Evolutionary conservation across 2,888 invertebrate species (phyloP).

Genomic region (Xestobium rufovillosum): DNA sequence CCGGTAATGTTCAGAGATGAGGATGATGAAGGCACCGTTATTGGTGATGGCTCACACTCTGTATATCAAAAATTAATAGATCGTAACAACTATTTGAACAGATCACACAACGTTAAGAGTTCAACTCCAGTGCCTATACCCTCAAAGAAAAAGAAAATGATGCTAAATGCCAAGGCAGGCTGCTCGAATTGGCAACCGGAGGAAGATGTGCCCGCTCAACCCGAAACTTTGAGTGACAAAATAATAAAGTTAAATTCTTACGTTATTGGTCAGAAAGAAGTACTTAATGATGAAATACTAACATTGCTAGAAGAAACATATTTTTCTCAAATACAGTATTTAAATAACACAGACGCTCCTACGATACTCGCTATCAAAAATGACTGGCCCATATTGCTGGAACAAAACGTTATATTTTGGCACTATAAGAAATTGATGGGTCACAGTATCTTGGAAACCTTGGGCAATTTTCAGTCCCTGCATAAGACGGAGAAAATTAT

Average conservation of each 20-base stretch:
- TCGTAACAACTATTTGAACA: constrained; percentile 24
- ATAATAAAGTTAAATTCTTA: too few species aligned
- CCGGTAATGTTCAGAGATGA: constrained; percentile 23
- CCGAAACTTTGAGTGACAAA: too few species aligned
- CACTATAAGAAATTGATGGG: constrained; percentile 14
- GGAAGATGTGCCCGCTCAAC: too few species aligned
- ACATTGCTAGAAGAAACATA: constrained; percentile 12
- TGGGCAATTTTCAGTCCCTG: too few species aligned
- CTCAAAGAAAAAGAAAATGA: too few species aligned
- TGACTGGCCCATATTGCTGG: constrained; percentile 12
- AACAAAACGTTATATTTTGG: constrained; percentile 1
- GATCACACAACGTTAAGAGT: constrained; percentile 20
- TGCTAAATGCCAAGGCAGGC: constrained; percentile 12
- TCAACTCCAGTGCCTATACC: too few species aligned
- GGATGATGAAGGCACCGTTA: constrained; percentile 23
- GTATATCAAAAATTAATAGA: constrained; percentile 21
- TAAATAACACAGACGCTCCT: constrained; percentile 10
- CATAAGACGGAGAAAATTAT: too few species aligned
- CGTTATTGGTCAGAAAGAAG: too few species aligned
- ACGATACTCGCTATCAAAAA: constrained; percentile 11
- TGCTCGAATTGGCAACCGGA: constrained; percentile 18
- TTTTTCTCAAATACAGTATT: constrained; percentile 15
- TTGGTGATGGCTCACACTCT: constrained; percentile 24
- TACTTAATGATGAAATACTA: too few species aligned
- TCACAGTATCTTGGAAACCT: too few species aligned